A percentile compares a stretch with the other conserved stretches of the same genome.
Conservation (phyloP, 2,113 vertebrate genomes). For the Speoplatyrhinus poulsoni region DNA sequence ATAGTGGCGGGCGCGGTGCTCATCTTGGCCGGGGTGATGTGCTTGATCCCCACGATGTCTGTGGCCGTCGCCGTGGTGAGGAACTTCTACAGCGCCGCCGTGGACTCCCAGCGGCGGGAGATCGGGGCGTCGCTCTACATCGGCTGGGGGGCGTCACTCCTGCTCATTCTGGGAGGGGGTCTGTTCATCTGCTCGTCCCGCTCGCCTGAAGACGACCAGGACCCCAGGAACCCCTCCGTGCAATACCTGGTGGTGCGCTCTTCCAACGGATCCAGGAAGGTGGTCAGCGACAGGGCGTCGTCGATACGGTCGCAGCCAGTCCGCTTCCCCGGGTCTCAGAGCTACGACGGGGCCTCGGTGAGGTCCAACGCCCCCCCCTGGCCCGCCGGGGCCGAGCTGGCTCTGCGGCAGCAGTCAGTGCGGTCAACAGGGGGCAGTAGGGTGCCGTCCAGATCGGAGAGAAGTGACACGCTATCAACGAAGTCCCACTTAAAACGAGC, state of each 20-base stretch:
- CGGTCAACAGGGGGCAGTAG: slow-evolving; percentile 37
- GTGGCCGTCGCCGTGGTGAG: slow-evolving; percentile 80
- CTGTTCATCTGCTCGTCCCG: slow-evolving; percentile 84
- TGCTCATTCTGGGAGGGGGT: slow-evolving; percentile 84
- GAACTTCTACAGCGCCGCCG: slow-evolving; percentile 84
- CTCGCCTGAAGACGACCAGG: slow-evolving; percentile 48
- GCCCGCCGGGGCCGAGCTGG: slow-evolving; percentile 8
- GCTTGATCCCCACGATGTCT: slow-evolving; percentile 86
- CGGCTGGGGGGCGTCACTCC: slow-evolving; percentile 83
- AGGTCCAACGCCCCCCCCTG: slow-evolving; percentile 24
- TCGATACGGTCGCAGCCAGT: slow-evolving; percentile 32
- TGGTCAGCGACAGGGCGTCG: slow-evolving; percentile 19
- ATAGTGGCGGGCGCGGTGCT: slow-evolving; percentile 77
- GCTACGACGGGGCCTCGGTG: slow-evolving; percentile 18
- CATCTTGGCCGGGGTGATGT: slow-evolving; percentile 76
- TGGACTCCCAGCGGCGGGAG: slow-evolving; percentile 82
- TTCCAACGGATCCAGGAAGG: slow-evolving; percentile 48
- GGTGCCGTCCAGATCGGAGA: slow-evolving; percentile 34
- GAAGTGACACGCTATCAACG: background rate
- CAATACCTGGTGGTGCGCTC: slow-evolving; percentile 78
- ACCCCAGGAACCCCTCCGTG: slow-evolving; percentile 80
- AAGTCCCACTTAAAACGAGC: slow-evolving; percentile 63
- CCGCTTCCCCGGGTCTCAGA: slow-evolving; percentile 27
- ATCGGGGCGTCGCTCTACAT: slow-evolving; percentile 86
- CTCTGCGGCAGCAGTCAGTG: slow-evolving; percentile 23